Percentiles rank a stretch among this genome's conserved stretches.
These are phyloP conservation scores for Lacerta bilineata DNA, from an alignment of 2,797 vertebrate genomes.

Conservation along the genomic window DNA sequence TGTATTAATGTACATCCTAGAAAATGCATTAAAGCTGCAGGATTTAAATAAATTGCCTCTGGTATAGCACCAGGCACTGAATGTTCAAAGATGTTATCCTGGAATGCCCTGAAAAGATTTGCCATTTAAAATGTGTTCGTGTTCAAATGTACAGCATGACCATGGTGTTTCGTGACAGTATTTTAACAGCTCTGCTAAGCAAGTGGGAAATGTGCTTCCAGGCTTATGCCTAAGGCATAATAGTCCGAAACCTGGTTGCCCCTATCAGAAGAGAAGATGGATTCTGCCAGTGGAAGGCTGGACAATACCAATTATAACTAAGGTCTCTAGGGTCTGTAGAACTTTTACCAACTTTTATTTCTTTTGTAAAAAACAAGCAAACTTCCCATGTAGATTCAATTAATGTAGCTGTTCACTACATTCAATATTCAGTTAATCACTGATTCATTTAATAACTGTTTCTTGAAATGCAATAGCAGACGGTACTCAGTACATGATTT, in stretches of 20 bases:
- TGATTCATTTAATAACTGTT: not conserved
- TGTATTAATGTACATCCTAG: conserved; percentile 13
- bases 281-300: not conserved
- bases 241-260: not conserved
- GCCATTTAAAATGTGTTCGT: conserved; percentile 4
- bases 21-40: conserved; percentile 20
- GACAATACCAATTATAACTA: not conserved
- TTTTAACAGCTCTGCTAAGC: conserved; percentile 15
- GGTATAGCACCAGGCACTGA: not conserved
- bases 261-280: not conserved
- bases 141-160: conserved; percentile 30
- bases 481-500: not conserved
- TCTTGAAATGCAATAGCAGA: not conserved
- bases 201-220: conserved; percentile 8
- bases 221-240: conserved; percentile 18
- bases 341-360: not conserved
- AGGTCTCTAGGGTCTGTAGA: not conserved
- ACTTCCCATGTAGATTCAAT: not conserved
- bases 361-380: not conserved
- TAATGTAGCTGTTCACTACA: not conserved
- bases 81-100: not conserved
- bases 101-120: conserved; percentile 30
- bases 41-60: conserved; percentile 16
- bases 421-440: too few relatives aligned
- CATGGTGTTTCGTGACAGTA: conserved; percentile 26